Evolutionary conservation across 1,140 invertebrate species (phyloP).

Genomic region (Myzus persicae): DNA sequence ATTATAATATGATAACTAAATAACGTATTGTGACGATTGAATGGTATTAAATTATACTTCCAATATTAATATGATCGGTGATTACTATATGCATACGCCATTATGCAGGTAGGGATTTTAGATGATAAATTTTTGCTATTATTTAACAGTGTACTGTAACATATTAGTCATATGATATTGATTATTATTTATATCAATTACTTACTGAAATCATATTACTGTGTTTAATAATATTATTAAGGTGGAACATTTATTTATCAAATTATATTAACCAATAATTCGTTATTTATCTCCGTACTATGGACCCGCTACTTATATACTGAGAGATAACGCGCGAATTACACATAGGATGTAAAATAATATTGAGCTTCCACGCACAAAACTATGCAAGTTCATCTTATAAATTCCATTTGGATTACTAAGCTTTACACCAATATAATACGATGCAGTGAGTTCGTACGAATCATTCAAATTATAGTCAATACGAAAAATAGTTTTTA

Average conservation of each 20-base stretch:
- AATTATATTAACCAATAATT: background rate
- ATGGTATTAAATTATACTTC: background rate
- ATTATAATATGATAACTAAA: background rate
- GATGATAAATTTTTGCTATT: background rate
- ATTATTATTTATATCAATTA: background rate
- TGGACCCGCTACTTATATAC: background rate
- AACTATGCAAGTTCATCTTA: background rate
- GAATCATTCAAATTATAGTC: background rate
- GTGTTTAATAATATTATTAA: background rate
- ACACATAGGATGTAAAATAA: background rate
- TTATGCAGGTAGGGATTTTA: background rate
- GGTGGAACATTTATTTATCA: background rate
- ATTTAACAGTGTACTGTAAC: background rate
- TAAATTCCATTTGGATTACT: background rate
- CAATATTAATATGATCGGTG: too few relatives aligned
- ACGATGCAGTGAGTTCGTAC: background rate
- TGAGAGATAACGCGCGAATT: background rate
- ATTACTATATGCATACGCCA: too few relatives aligned
- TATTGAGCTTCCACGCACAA: background rate
- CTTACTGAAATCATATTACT: background rate
- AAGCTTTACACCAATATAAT: background rate
- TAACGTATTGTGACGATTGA: background rate
- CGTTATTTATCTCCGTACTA: background rate
- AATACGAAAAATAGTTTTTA: background rate
- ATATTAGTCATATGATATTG: background rate